Conservation (phyloP, 2,888 invertebrate species). For the Tinea pellionella region DNA sequence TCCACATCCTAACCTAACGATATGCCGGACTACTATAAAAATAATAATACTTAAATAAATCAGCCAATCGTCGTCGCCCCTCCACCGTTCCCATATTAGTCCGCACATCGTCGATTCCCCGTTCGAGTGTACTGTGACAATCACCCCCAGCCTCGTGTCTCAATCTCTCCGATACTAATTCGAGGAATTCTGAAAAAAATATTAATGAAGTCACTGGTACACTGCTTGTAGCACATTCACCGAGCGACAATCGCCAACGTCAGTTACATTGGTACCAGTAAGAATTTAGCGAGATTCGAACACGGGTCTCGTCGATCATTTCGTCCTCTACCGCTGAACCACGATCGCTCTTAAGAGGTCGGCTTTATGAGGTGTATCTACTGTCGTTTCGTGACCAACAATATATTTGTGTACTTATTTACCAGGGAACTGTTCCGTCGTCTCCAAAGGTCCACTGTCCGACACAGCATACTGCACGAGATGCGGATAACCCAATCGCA, state of each 20-base stretch:
- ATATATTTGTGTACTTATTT: conserved; percentile 19
- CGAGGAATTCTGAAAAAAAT: conserved; percentile 60
- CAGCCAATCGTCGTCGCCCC: conserved; percentile 35
- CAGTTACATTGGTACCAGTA: too few relatives aligned
- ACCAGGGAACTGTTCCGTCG: conserved; percentile 71
- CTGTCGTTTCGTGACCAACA: too few relatives aligned
- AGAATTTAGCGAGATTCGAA: too few relatives aligned
- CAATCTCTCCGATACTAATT: conserved; percentile 58
- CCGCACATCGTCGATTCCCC: conserved; percentile 39
- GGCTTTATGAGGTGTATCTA: too few relatives aligned
- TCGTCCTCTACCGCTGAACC: too few relatives aligned
- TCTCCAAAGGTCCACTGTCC: conserved; percentile 70
- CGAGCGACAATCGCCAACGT: too few relatives aligned
- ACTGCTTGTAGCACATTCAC: not conserved
- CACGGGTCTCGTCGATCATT: too few relatives aligned
- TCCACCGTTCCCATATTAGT: conserved; percentile 29
- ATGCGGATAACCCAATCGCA: conserved; percentile 69
- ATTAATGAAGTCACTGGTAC: too few relatives aligned
- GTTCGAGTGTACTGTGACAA: conserved; percentile 46
- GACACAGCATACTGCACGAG: conserved; percentile 68
- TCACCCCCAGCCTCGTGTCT: conserved; percentile 38
- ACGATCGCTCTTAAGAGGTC: too few relatives aligned
- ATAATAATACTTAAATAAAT: conserved; percentile 47
- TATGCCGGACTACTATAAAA: not conserved
- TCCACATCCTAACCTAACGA: too few relatives aligned